Evolutionary conservation across 2,888 invertebrate genomes (phyloP).

Genomic region (Agriotes lineatus): DNA sequence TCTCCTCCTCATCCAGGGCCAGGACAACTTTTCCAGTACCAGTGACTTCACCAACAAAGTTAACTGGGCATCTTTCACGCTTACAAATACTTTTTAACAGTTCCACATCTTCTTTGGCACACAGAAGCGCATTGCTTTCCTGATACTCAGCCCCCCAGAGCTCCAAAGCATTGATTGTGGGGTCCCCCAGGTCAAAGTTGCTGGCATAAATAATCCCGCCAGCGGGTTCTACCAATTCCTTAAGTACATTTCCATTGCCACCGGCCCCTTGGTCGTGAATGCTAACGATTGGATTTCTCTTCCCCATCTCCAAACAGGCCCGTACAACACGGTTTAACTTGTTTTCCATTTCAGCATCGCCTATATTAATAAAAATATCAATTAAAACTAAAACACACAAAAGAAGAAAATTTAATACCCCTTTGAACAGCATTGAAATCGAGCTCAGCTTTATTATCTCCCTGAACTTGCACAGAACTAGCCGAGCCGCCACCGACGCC

Average conservation of each 20-base stretch:
- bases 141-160: conserved; percentile 99
- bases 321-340: conserved; percentile 94
- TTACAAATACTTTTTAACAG: conserved; percentile 79
- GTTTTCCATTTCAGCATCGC: conserved; percentile 99
- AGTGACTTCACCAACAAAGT: conserved; percentile 93
- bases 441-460: conserved; percentile 84
- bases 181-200: conserved; percentile 92
- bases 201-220: conserved; percentile 92
- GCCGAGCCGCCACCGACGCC: conserved; percentile 99
- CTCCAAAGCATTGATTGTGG: conserved; percentile 92
- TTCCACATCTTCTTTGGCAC: conserved; percentile 74
- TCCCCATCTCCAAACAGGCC: conserved; percentile 87
- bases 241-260: conserved; percentile 97
- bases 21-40: conserved; percentile 79
- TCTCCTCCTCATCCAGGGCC: conserved; percentile 76
- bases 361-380: no score
- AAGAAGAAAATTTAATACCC: no score
- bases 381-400: no score
- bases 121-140: conserved; percentile 92
- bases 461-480: conserved; percentile 95
- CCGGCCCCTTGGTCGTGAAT: conserved; percentile 94
- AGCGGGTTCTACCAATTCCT: conserved; percentile 94
- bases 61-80: conserved; percentile 93
- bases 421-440: conserved; percentile 98
- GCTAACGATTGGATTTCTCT: conserved; percentile 85